Evolutionary conservation across 1,140 invertebrate species (phyloP).

Genomic region (Nomia melanderi): DNA sequence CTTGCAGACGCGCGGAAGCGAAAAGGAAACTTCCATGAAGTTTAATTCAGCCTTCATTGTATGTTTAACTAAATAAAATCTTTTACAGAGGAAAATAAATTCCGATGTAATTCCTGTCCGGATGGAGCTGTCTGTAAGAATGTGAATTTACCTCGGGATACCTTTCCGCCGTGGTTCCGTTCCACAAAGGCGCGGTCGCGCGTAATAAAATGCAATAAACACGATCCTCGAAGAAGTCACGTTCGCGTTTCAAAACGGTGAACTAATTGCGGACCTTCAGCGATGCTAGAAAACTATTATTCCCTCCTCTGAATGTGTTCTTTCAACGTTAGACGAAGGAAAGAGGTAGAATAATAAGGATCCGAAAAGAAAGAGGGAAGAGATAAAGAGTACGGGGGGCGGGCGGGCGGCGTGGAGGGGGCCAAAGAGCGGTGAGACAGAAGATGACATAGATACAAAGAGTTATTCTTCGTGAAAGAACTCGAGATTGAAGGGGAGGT

Average conservation of each 20-base stretch:
- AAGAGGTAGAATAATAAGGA: constrained; percentile 25
- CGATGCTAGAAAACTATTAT: constrained; percentile 29
- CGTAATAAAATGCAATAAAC: constrained; percentile 29
- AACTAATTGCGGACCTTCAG: constrained; percentile 10
- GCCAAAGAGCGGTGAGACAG: neutral
- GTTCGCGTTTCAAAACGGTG: neutral
- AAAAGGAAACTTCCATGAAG: neutral
- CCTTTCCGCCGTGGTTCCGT: neutral
- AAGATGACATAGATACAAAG: constrained; percentile 31
- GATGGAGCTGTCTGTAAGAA: neutral
- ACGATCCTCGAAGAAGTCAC: neutral
- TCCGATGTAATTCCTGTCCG: neutral
- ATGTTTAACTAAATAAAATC: neutral
- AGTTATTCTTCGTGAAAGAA: constrained; percentile 42
- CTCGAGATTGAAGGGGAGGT: constrained; percentile 18
- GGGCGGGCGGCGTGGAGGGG: too few species aligned
- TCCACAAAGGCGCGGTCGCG: neutral
- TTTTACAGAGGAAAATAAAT: neutral
- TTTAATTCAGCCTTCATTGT: neutral
- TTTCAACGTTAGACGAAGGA: neutral
- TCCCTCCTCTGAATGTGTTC: constrained; percentile 16
- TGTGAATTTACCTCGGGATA: neutral
- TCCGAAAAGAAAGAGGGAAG: constrained; percentile 4
- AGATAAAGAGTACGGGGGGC: neutral
- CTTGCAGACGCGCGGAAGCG: too few species aligned